Base-by-base conservation (phyloP, 2,797 vertebrate genomes). In the Bradypodion pumilum region DNA sequence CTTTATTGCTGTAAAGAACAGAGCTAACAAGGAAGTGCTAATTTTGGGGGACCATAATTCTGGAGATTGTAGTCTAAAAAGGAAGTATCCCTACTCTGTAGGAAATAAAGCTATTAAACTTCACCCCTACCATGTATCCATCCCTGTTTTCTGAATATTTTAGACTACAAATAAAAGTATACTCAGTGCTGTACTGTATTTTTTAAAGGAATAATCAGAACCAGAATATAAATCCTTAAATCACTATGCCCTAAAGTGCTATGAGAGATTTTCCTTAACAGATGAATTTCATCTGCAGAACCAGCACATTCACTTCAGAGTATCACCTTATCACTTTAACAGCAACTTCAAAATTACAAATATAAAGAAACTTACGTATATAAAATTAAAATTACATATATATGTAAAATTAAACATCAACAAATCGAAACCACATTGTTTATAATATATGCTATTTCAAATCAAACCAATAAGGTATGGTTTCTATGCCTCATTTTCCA, bases 151-250 rank as follows among this genome's bases (percentile, higher is more conserved):
- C 42, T 46, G 49, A 72, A 46, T 10, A 29, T 25, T n/a, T 76
- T 27, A 77, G 62, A 29, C 86, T 82, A 37, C 49, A 85, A 49
- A 29, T n/a, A 72, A 49, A 83, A 84, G 49, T 75, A 23, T 35
- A 79, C 13, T 52, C 44, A 86, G 70, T 32, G 77, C 66, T 27
- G 32, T 4, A 35, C 66, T n/a, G n/a, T n/a, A 66, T 79, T 74
- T 80, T 75, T 80, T 85, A 87, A 88, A 86, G 74, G 19, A 65
- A 65, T 23, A 77, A 63, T n/a, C 46, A 21, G 16, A 74, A 83
- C 74, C 60, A 89, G 72, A 89, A 86, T 10, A 89, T 52, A 83
- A 85, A 74, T 59, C 37, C 81, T 84, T 78, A 46, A 25, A 77
- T 5, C 42, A 81, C 12, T 35, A 88, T 74, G 32, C 15, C 2